Base-by-base conservation (phyloP, 1,140 invertebrate genomes). In the Ceratina australensis region DNA sequence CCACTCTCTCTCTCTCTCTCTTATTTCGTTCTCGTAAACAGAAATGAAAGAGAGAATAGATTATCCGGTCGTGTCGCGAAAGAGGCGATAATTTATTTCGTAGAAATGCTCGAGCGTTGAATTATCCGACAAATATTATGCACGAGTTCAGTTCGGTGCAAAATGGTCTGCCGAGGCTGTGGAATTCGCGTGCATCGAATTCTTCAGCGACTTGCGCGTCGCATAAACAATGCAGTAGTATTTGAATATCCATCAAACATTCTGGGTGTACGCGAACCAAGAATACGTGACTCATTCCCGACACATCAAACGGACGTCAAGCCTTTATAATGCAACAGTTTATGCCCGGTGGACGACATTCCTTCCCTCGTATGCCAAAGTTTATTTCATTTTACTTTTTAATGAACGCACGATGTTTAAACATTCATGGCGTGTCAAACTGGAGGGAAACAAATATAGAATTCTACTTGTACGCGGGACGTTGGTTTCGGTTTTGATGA, bases 121-220 rank as follows among this genome's bases (percentile, higher is more conserved):
- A 42, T 42, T 42, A 42, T 42, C 10, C 10, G 33, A 42, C 33
- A 42, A 33, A 22, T 24, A 56, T 7, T 8, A 10, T 18, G 66
- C 24, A 20, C 16, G 2, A n/a, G 49, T 13, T 8, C 52, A 56
- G 33, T 50, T 57, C 18, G 54, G 57, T 57, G 28, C 47, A 56
- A 57, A 69, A 57, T 49, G 20, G 15, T 4, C 52, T 54, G 52
- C 52, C 24, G 54, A 12, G 15, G 42, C 42, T 7, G 57, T 57
- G 56, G 67, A 57, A 69, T 69, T 69, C 54, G 52, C 42, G 54
- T 42, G 54, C 67, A 57, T 42, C 67, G 52, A 69, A 69, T 69
- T 56, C 67, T 69, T 57, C 42, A 4, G 67, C 54, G 52, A 26
- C 28, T 24, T 15, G n/a, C 33, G 57, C 22, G 52, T 56, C 54